Conservation (phyloP, 2,797 vertebrate species). For the Girardinus metallicus region DNA sequence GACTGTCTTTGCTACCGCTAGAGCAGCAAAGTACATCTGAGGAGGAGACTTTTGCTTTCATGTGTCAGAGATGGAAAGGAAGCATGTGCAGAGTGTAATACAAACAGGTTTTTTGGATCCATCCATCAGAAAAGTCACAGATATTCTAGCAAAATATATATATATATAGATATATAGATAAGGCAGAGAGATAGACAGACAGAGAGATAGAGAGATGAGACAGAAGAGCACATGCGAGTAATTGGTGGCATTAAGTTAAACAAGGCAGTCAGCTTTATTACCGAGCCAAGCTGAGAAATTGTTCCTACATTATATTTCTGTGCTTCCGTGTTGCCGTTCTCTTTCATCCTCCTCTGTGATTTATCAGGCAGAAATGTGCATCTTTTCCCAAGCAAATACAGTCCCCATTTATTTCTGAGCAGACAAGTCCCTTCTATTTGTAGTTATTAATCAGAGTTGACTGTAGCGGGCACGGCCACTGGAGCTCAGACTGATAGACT, state of each 20-base stretch:
- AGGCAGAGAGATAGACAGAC: not conserved
- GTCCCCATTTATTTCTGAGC: constrained; percentile 75
- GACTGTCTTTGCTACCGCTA: constrained; percentile 26
- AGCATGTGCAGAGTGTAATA: constrained; percentile 24
- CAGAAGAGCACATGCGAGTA: constrained; percentile 50
- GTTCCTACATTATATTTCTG: constrained; percentile 74
- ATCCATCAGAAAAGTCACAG: constrained; percentile 54
- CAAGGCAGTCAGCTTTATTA: constrained; percentile 74
- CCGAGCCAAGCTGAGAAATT: constrained; percentile 67
- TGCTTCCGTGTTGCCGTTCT: constrained; percentile 64
- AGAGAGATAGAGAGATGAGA: constrained; percentile 15
- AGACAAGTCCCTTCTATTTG: constrained; percentile 78
- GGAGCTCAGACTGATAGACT: constrained; percentile 82
- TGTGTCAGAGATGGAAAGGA: constrained; percentile 26
- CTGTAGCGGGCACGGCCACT: constrained; percentile 78
- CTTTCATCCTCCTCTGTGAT: constrained; percentile 64
- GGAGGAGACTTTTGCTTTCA: constrained; percentile 30
- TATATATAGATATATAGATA: not conserved
- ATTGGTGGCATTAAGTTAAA: constrained; percentile 78
- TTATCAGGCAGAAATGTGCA: constrained; percentile 76
- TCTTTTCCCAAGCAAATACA: constrained; percentile 73
- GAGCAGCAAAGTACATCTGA: constrained; percentile 28
- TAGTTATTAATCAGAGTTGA: constrained; percentile 85
- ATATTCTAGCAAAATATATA: constrained; percentile 20
- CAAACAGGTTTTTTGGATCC: constrained; percentile 39